Percentiles rank a stretch among this genome's conserved stretches.
These are phyloP conservation scores for Drosophila simulans DNA, from an alignment of 1,140 invertebrate genomes.

Conservation along the genomic window DNA sequence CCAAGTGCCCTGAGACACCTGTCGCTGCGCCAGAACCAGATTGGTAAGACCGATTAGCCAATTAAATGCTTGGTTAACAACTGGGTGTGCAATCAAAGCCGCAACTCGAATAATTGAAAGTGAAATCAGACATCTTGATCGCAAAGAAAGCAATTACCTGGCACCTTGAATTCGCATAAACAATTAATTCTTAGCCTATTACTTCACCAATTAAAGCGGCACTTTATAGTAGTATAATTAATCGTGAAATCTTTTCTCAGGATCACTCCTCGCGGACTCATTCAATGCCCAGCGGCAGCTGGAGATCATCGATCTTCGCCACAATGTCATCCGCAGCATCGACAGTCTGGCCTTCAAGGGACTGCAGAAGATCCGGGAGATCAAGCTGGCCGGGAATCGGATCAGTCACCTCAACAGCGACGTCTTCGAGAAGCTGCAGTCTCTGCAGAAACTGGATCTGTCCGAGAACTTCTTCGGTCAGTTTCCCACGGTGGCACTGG, in stretches of 20 bases:
- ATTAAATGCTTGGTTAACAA: background rate
- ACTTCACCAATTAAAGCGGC: background rate
- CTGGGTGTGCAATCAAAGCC: background rate
- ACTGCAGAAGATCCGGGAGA: slow-evolving; percentile 87
- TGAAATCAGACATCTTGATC: background rate
- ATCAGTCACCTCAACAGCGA: slow-evolving; percentile 92
- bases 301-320: slow-evolving; percentile 90
- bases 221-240: background rate
- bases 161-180: background rate
- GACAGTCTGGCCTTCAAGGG: slow-evolving; percentile 90
- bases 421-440: slow-evolving; percentile 89
- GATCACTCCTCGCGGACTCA: slow-evolving; percentile 87
- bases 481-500: slow-evolving; percentile 91
- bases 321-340: slow-evolving; percentile 90
- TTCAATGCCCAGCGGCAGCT: slow-evolving; percentile 89
- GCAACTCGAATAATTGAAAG: background rate
- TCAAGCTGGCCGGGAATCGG: slow-evolving; percentile 91
- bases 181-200: background rate
- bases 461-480: slow-evolving; percentile 93
- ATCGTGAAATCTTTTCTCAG: slow-evolving; percentile 83
- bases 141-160: background rate
- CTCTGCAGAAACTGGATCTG: slow-evolving; percentile 91
- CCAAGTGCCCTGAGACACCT: slow-evolving; percentile 89
- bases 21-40: slow-evolving; percentile 91
- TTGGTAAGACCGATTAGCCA: slow-evolving; percentile 87